These are phyloP conservation scores for Laticauda colubrina DNA, from an alignment of 2,113 vertebrate genomes.

Conservation along the genomic window DNA sequence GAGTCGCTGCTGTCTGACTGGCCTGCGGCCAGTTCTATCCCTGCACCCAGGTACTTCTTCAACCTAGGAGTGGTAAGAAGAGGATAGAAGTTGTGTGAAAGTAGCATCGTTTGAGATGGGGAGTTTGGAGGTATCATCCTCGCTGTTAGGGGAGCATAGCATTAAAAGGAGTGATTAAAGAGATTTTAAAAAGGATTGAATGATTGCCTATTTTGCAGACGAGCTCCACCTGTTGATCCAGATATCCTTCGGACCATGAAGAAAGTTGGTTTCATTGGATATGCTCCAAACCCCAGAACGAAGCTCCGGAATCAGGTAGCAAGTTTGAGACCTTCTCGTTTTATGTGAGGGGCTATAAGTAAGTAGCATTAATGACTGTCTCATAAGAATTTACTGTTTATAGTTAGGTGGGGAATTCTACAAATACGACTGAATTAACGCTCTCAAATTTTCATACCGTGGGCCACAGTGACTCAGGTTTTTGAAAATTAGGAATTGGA, in stretches of 20 bases:
- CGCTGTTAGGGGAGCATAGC: background rate
- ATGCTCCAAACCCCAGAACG: slow-evolving; percentile 92
- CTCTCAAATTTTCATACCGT: background rate
- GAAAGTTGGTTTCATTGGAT: slow-evolving; percentile 97
- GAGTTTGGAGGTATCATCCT: background rate
- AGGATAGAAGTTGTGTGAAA: background rate
- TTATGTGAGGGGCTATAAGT: background rate
- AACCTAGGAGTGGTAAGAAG: background rate
- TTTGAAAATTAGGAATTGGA: background rate
- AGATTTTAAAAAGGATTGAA: background rate
- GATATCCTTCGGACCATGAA: slow-evolving; percentile 97
- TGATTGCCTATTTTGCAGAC: slow-evolving; percentile 65
- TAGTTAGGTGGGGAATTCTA: background rate
- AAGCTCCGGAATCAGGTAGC: slow-evolving; percentile 90
- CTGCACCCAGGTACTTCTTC: slow-evolving; percentile 82
- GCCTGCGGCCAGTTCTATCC: slow-evolving; percentile 77
- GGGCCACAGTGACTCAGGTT: background rate
- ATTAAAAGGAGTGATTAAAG: background rate
- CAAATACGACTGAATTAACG: background rate
- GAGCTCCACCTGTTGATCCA: slow-evolving; percentile 89
- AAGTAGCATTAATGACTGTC: background rate
- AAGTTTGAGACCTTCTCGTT: background rate
- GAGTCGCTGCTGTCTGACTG: slow-evolving; percentile 91
- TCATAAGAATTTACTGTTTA: background rate
- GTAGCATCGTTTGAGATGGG: background rate